A percentile compares a stretch with the other conserved stretches of the same genome.
Conservation (phyloP, 2,113 vertebrate species). For the Peromyscus californicus region DNA sequence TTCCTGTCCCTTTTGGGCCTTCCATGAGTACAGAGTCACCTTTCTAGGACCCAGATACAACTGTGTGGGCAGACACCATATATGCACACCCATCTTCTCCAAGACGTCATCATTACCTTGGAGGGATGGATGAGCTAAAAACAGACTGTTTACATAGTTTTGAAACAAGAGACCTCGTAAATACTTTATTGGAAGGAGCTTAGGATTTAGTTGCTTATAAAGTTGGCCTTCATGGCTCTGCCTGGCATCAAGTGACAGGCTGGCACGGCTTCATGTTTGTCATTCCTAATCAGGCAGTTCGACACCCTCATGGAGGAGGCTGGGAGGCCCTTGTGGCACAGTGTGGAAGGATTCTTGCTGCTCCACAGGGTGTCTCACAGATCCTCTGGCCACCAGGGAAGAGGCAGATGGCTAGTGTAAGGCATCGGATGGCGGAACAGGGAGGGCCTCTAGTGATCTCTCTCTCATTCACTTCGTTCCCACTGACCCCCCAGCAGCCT, state of each 20-base stretch:
- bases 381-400: neutral
- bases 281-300: rapidly evolving
- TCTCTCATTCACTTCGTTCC: rapidly evolving
- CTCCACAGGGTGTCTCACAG: rapidly evolving
- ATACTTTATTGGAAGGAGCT: neutral
- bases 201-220: neutral
- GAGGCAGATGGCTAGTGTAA: rapidly evolving
- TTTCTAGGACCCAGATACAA: rapidly evolving
- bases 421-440: rapidly evolving
- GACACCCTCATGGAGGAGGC: rapidly evolving
- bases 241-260: neutral
- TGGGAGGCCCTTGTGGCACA: rapidly evolving
- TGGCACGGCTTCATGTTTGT: rapidly evolving
- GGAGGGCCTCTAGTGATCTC: rapidly evolving
- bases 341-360: rapidly evolving
- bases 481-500: too few species aligned
- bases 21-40: neutral
- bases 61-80: neutral
- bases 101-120: neutral
- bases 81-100: neutral
- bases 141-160: neutral
- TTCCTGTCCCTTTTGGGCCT: neutral
- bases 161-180: neutral
- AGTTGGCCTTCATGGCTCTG: neutral
- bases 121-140: neutral